Evolutionary conservation across 2,888 invertebrate genomes (phyloP).

Genomic region (Meiosimyza platycephala): DNA sequence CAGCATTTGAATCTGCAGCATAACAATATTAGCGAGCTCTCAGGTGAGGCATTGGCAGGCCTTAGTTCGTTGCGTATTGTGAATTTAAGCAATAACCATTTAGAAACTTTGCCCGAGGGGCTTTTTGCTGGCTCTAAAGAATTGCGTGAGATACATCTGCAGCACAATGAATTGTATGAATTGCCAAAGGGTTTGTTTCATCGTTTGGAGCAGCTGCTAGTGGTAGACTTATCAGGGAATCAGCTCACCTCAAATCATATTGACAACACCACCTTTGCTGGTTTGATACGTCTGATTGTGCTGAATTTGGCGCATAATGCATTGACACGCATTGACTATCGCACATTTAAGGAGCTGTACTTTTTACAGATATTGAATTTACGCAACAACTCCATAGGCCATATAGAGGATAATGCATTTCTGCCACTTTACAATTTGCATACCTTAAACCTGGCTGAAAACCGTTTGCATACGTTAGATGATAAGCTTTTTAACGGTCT

Average conservation of each 20-base stretch:
- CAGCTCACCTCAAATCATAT: slow-evolving; percentile 86
- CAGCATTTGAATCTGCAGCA: slow-evolving; percentile 84
- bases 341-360: slow-evolving; percentile 87
- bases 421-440: slow-evolving; percentile 88
- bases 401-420: slow-evolving; percentile 89
- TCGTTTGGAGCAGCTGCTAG: slow-evolving; percentile 83
- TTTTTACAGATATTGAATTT: slow-evolving; percentile 88
- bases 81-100: slow-evolving; percentile 87
- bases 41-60: slow-evolving; percentile 82
- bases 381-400: slow-evolving; percentile 88
- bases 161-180: slow-evolving; percentile 86
- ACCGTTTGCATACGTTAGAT: slow-evolving; percentile 83
- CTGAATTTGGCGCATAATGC: slow-evolving; percentile 88
- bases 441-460: slow-evolving; percentile 89
- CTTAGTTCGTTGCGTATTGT: slow-evolving; percentile 82
- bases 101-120: slow-evolving; percentile 84
- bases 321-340: slow-evolving; percentile 83
- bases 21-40: slow-evolving; percentile 85
- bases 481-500: slow-evolving; percentile 86
- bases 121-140: slow-evolving; percentile 85
- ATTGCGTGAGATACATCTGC: slow-evolving; percentile 83
- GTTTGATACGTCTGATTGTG: slow-evolving; percentile 84
- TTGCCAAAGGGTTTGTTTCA: slow-evolving; percentile 86
- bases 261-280: slow-evolving; percentile 88
- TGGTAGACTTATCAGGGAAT: slow-evolving; percentile 87